Evolutionary conservation across 1,140 invertebrate genomes (phyloP), one percentile per base, ranked within the genome.

Genomic region (Pseudachorutes palmiensis): DNA sequence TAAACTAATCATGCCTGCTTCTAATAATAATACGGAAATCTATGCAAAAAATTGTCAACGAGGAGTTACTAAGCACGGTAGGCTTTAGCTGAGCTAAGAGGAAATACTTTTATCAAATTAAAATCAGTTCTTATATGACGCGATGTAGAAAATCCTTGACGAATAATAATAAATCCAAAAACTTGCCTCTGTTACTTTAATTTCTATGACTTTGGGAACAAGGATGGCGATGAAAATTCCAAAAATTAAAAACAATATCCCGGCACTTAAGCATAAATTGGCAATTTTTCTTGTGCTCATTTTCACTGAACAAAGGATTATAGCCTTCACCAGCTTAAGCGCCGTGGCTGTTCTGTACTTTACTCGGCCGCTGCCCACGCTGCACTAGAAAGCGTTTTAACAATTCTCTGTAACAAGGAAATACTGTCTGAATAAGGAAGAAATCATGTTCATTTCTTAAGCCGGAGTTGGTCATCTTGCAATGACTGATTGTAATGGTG

Each of bases 161-260:
- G 5, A 9, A 9, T 5, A 41, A 41, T 5, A 41, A 9, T 5
- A 5, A 41, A 41, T 41, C 5, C 5, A 41, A 41, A 41, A 41
- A 55, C 51, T 55, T 55, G 51, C 51, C 51, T 55, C 51, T 55
- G 51, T 55, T 14, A 55, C 24, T 55, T 55, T 55, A 5, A 12
- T 24, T 26, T 55, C 51, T 14, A 55, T 55, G 24, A 55, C 24
- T 24, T 24, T 55, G 9, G 51, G 51, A 24, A 55, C 12, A 22
- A 55, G 3, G 24, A 55, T 12, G 3, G 51, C 51, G 24, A 5
- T 55, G 12, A 55, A 26, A 55, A 55, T 5, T 16, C 51, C 51
- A 22, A 26, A 55, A 55, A 55, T 19, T 5, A 55, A 26, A 55
- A 55, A 55, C 24, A 55, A 5, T 55, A 55, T 9, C 5, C 51